Percentiles rank a stretch among this genome's conserved stretches.
Evolutionary conservation across 2,888 invertebrate genomes (phyloP).

Genomic region (Sialis fuliginosa): DNA sequence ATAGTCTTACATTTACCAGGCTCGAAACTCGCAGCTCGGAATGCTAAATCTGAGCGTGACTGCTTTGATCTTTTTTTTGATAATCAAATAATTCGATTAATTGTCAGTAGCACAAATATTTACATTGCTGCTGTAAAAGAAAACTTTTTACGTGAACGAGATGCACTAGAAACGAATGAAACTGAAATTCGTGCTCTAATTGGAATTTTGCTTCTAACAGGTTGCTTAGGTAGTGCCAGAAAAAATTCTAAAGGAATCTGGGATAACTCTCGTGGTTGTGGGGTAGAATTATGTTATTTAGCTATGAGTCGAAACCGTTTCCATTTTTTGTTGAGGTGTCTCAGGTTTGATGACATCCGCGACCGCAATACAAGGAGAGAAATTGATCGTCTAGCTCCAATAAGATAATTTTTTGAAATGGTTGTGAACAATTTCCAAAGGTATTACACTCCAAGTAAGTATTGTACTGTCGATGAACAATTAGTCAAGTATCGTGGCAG

Average conservation of each 20-base stretch:
- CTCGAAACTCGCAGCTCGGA: no score
- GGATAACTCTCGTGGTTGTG: constrained; percentile 3
- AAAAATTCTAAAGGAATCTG: constrained; percentile 2
- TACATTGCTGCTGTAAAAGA: no score
- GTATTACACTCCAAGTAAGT: constrained; percentile 9
- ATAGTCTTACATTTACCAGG: not conserved
- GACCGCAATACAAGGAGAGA: constrained; percentile 3
- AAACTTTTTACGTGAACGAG: not conserved
- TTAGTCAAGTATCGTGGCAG: constrained; percentile 13
- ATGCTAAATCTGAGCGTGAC: not conserved
- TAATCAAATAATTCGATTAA: not conserved
- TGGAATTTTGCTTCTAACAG: constrained; percentile 2
- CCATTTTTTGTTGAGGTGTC: constrained; percentile 8
- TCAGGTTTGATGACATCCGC: constrained; percentile 10
- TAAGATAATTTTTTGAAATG: constrained; percentile 12
- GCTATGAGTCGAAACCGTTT: constrained; percentile 10
- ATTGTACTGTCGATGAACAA: constrained; percentile 13
- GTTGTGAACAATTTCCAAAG: constrained; percentile 13
- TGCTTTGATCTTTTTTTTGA: not conserved
- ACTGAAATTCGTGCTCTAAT: constrained; percentile 4
- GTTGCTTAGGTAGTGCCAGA: constrained; percentile 1
- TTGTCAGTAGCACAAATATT: not conserved
- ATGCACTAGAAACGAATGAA: constrained; percentile 3
- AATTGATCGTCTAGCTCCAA: constrained; percentile 10
- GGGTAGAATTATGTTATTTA: constrained; percentile 11